phyloP scores from a whole-genome alignment of 2,113 vertebrate species.

The Hippocampus barbouri region DNA sequence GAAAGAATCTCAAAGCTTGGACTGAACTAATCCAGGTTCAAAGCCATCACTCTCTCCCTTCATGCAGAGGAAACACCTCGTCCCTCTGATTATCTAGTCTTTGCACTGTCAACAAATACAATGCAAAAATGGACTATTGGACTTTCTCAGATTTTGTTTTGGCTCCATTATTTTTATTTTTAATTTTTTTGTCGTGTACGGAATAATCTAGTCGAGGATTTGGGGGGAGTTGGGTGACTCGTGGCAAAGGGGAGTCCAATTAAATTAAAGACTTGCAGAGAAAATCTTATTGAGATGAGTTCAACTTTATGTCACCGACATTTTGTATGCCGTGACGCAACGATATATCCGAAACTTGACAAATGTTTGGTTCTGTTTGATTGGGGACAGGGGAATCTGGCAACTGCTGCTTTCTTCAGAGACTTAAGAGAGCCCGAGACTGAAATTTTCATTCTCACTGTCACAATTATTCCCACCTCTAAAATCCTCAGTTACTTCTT shows the following conservation, averaged over 20 bases:
- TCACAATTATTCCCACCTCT: constrained; percentile 35
- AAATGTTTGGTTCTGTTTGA: constrained; percentile 62
- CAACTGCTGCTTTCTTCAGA: constrained; percentile 60
- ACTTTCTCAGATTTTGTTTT: constrained; percentile 59
- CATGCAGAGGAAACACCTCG: constrained; percentile 61
- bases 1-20: constrained; percentile 54
- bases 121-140: constrained; percentile 67
- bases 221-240: constrained; percentile 39
- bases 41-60: constrained; percentile 71
- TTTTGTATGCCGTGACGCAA: constrained; percentile 52
- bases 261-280: constrained; percentile 60
- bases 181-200: constrained; percentile 46
- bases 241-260: constrained; percentile 56
- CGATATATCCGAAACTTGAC: constrained; percentile 66
- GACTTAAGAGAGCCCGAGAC: constrained; percentile 57
- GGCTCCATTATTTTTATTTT: constrained; percentile 49
- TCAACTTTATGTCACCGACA: constrained; percentile 50
- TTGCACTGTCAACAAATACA: constrained; percentile 71
- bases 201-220: constrained; percentile 56
- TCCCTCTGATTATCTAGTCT: constrained; percentile 67
- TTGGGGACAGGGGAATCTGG: constrained; percentile 55
- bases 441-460: constrained; percentile 45
- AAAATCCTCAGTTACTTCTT: constrained; percentile 53
- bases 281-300: constrained; percentile 61
- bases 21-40: constrained; percentile 76